A percentile compares a stretch with the other conserved stretches of the same genome.
Conservation (phyloP, 2,888 invertebrate species). For the Ophioninae sp. region DNA sequence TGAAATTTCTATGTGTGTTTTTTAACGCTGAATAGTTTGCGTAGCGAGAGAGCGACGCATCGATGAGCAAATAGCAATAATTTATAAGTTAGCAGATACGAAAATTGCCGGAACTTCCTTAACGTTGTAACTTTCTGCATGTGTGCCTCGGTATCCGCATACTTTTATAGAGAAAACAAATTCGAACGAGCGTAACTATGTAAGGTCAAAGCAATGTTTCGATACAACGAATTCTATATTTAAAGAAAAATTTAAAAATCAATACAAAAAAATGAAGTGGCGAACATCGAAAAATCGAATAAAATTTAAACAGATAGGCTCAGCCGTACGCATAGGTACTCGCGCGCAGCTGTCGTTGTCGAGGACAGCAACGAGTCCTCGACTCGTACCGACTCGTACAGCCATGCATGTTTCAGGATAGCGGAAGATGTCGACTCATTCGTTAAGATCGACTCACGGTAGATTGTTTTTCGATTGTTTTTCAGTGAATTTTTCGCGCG, state of each 20-base stretch:
- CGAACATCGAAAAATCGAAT: conserved; percentile 60
- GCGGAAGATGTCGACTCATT: neutral
- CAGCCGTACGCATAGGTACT: conserved; percentile 31
- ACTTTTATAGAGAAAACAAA: conserved; percentile 66
- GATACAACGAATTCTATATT: conserved; percentile 80
- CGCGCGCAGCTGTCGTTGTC: conserved; percentile 35
- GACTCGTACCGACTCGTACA: neutral
- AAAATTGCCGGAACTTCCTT: conserved; percentile 60
- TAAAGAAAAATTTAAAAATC: conserved; percentile 64
- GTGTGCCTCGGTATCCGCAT: conserved; percentile 52
- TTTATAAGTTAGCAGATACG: conserved; percentile 9
- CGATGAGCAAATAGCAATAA: conserved; percentile 53
- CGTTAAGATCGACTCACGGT: neutral
- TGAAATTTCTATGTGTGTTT: neutral
- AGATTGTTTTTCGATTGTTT: conserved; percentile 15
- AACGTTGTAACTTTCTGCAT: conserved; percentile 39
- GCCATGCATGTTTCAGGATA: conserved; percentile 3
- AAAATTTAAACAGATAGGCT: conserved; percentile 55
- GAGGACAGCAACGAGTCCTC: conserved; percentile 37
- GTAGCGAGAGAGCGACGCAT: conserved; percentile 68
- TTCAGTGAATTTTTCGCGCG: conserved; percentile 30
- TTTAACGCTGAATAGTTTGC: conserved; percentile 69
- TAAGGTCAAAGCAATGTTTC: conserved; percentile 80
- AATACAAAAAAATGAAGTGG: conserved; percentile 66
- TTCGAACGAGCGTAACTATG: conserved; percentile 66